Percentiles rank a stretch among this genome's conserved stretches.
phyloP scores from a whole-genome alignment of 2,888 invertebrate species.

The Dastarcus helophoroides region DNA sequence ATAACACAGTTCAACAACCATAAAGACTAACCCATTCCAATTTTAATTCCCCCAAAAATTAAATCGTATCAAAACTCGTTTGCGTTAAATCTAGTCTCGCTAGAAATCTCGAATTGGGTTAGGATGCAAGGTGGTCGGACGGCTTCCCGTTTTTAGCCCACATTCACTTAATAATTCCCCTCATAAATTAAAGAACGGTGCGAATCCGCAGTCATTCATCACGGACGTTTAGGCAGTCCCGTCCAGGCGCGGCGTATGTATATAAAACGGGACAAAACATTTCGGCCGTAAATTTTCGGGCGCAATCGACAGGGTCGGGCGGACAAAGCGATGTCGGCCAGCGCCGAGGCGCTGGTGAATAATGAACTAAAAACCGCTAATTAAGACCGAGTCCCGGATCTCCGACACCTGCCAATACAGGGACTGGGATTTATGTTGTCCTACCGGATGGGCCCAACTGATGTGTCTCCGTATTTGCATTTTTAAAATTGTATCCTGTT shows the following conservation, averaged over 20 bases:
- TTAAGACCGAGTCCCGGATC: constrained; percentile 35
- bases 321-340: constrained; percentile 32
- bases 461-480: no score
- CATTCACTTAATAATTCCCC: no score
- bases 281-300: constrained; percentile 33
- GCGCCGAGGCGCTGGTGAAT: constrained; percentile 31
- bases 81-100: no score
- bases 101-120: no score
- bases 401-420: constrained; percentile 35
- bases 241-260: constrained; percentile 13
- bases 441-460: constrained; percentile 18
- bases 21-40: no score
- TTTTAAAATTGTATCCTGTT: no score
- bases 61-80: no score
- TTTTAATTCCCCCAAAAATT: no score
- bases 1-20: no score
- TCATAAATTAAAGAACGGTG: constrained; percentile 23
- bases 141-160: no score
- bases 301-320: constrained; percentile 31
- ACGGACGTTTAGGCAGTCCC: constrained; percentile 19
- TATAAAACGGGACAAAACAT: constrained; percentile 27
- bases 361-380: constrained; percentile 37
- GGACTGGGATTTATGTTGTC: constrained; percentile 27
- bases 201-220: constrained; percentile 24
- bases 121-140: no score